Base-by-base conservation (phyloP, 2,113 vertebrate species). In the Hemiscyllium ocellatum region DNA sequence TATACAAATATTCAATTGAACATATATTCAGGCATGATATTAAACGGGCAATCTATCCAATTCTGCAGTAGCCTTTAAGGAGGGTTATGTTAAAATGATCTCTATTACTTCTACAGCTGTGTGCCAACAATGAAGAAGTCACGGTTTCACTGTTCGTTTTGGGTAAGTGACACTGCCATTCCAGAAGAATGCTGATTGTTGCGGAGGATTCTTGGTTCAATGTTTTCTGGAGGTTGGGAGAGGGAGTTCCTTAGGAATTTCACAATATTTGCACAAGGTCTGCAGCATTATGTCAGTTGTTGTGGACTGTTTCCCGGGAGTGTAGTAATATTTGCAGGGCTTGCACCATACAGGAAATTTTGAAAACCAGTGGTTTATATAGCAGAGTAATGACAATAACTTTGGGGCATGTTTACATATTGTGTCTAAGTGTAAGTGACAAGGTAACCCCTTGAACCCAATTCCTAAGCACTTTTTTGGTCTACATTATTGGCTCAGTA, bases 311-410 rank as follows among this genome's bases (percentile, higher is more conserved):
- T 6, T 83, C 80, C 80, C 80, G 42, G 80, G 80, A 87, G 85
- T 56, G 85, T 87, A 87, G 24, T 87, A 87, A 87, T 87, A 87
- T 52, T 87, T 87, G 85, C 42, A 87, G 85, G 47, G 26, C 24
- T 87, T 52, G 2, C 47, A 42, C 80, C 80, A 6, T 5, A 83
- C 37, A 83, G 80, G 80, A 83, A 83, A 83, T 17, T 83, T 83
- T 83, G 80, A 83, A 42, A 83, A 83, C 80, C 37, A 83, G 19
- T 83, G 80, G 80, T 83, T 83, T 83, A 83, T 37, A 83, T 83
- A 83, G 80, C n/a, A 17, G 20, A 42, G 50, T 90, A 65, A 33
- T 90, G 87, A 90, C 52, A 33, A 90, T 90, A 90, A 90, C 65
- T 33, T 33, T 61, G 87, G 12, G 52, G 87, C 26, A 56, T 90